Base-by-base conservation (phyloP, 2,888 invertebrate species). In the Torymus tubicola region DNA sequence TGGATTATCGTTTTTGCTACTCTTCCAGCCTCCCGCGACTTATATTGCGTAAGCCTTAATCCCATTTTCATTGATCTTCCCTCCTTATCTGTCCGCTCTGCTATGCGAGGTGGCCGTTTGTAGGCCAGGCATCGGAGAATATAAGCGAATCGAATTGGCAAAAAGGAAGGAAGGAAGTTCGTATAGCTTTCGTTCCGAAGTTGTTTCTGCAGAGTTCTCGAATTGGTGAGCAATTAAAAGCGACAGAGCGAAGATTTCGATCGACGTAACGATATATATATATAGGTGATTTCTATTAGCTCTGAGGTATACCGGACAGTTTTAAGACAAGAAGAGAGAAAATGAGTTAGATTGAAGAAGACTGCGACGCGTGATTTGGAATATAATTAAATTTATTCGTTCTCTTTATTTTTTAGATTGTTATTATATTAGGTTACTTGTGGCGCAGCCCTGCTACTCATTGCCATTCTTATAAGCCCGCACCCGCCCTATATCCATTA, bases 1-100 rank as follows among this genome's bases (percentile, higher is more conserved):
- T 74, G 65, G 73, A 65, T 74, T 74, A 74, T 74, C 58, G 74
- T 52, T 57, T 74, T 65, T 57, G n/a, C 63, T n/a, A 42, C 55
- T 11, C 13, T 3, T 71, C n/a, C 18, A 18, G 24, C 31, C 10
- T 16, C n/a, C n/a, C n/a, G 14, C n/a, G 53, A 14, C 58, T 71
- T 65, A 65, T 78, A n/a, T n/a, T 78, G 65, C 70, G 64, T 78
- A 78, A 78, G 71, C 71, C 65, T 65, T 65, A 65, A 78, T 78
- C 71, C 53, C 71, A 60, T 71, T 78, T 78, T 71, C 60, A 71
- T 78, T 67, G 68, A 75, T 61, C 24, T 53, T 52, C 0, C 4
- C 16, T 64, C 42, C n/a, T 3, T 24, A 24, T 24, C 24, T 24
- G 24, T 24, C 24, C 3, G 24, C 24, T 24, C 24, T 24, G 24